Percentiles rank a stretch among this genome's conserved stretches.
Conservation (phyloP, 2,113 vertebrate genomes). For the Pontoporia blainvillei region DNA sequence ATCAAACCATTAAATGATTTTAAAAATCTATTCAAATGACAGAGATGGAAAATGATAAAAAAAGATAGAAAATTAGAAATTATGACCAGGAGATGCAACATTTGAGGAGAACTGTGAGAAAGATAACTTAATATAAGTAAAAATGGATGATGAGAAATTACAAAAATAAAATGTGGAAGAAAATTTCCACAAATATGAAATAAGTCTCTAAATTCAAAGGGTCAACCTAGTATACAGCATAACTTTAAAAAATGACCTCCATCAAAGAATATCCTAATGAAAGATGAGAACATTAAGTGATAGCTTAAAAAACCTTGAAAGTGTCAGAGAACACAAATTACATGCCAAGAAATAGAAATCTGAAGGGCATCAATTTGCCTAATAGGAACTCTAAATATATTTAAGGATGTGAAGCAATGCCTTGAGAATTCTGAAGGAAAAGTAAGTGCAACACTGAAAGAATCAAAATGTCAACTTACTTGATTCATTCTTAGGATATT, state of each 20-base stretch:
- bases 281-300: background rate
- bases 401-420: background rate
- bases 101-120: background rate
- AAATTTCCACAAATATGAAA: background rate
- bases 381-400: background rate
- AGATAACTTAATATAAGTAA: background rate
- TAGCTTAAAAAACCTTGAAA: background rate
- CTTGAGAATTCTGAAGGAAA: background rate
- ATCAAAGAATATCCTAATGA: background rate
- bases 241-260: background rate
- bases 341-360: background rate
- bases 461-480: background rate
- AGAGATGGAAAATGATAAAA: background rate
- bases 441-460: background rate
- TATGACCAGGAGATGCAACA: background rate
- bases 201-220: background rate
- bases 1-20: background rate
- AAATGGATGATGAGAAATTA: background rate
- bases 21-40: background rate
- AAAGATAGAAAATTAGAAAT: background rate
- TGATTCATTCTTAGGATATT: background rate
- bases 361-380: background rate
- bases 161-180: background rate
- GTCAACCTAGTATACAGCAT: background rate
- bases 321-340: background rate